phyloP scores from a whole-genome alignment of 2,113 vertebrate species.

The Heloderma charlesbogerti region DNA sequence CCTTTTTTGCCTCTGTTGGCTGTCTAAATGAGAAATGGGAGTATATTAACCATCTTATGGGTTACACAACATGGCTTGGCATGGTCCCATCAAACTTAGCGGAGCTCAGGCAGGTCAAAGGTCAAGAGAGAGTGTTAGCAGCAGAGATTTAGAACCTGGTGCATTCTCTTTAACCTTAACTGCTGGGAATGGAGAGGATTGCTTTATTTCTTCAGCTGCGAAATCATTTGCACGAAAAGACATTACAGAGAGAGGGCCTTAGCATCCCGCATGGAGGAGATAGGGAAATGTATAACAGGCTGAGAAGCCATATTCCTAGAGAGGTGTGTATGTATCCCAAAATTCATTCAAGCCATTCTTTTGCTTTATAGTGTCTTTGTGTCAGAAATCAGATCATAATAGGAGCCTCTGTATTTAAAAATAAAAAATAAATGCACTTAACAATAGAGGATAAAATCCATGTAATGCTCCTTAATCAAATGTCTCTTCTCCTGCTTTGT shows the following conservation, averaged over 20 bases:
- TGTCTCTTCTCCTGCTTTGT: constrained; percentile 39
- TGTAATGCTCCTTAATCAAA: constrained; percentile 35
- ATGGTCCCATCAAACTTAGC: constrained; percentile 76
- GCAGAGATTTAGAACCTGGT: constrained; percentile 66
- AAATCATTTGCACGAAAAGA: constrained; percentile 56
- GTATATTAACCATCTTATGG: constrained; percentile 84
- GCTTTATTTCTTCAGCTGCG: constrained; percentile 61
- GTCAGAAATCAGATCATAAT: neutral
- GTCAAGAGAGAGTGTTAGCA: constrained; percentile 72
- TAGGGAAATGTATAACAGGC: constrained; percentile 36
- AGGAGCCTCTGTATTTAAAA: constrained; percentile 7
- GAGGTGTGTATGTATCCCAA: constrained; percentile 13
- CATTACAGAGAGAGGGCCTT: constrained; percentile 9
- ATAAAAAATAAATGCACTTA: neutral
- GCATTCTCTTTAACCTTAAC: constrained; percentile 70
- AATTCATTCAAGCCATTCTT: constrained; percentile 42
- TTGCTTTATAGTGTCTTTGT: constrained; percentile 15
- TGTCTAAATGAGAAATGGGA: constrained; percentile 91
- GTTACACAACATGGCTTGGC: constrained; percentile 76
- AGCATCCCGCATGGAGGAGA: constrained; percentile 50
- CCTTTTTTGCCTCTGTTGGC: constrained; percentile 81
- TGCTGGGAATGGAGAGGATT: constrained; percentile 58
- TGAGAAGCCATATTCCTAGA: constrained; percentile 37
- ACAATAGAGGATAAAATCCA: constrained; percentile 18
- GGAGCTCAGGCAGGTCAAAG: constrained; percentile 65